Conservation (phyloP, 1,140 invertebrate genomes). For the Chrysopa pallens region DNA sequence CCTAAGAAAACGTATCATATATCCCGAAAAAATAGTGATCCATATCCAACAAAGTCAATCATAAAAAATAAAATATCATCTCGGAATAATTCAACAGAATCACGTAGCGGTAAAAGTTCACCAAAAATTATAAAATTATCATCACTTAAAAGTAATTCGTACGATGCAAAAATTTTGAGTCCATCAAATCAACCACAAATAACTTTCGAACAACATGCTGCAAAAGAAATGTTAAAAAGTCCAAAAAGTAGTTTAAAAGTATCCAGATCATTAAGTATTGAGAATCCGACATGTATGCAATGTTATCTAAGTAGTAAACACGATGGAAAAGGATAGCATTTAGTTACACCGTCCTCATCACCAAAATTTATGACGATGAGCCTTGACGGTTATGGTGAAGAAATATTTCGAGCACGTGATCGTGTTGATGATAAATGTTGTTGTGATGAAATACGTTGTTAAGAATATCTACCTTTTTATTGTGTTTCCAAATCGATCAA, state of each 20-base stretch:
- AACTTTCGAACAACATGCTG: background rate
- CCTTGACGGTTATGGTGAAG: conserved; percentile 24
- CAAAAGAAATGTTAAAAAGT: background rate
- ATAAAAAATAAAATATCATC: background rate
- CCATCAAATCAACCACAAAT: background rate
- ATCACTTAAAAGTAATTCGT: background rate
- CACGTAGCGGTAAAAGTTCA: background rate
- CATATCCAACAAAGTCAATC: background rate
- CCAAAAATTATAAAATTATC: background rate
- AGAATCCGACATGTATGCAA: conserved; percentile 44
- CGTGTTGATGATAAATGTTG: conserved; percentile 21
- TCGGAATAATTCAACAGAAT: background rate
- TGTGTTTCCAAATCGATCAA: conserved; percentile 5
- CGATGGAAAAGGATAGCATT: conserved; percentile 29
- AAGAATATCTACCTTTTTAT: conserved; percentile 20
- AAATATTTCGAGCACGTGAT: conserved; percentile 4
- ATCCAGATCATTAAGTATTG: conserved; percentile 21
- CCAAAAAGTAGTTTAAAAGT: background rate
- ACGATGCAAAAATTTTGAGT: background rate
- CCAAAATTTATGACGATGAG: conserved; percentile 19
- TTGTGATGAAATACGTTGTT: conserved; percentile 11
- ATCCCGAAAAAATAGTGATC: background rate
- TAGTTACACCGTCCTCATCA: conserved; percentile 15
- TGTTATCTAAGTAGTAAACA: conserved; percentile 38
- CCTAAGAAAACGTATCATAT: background rate